A percentile compares a stretch with the other conserved stretches of the same genome.
These are phyloP conservation scores for Cyprinodon variegatus DNA, from an alignment of 2,113 vertebrate species.

Conservation along the genomic window DNA sequence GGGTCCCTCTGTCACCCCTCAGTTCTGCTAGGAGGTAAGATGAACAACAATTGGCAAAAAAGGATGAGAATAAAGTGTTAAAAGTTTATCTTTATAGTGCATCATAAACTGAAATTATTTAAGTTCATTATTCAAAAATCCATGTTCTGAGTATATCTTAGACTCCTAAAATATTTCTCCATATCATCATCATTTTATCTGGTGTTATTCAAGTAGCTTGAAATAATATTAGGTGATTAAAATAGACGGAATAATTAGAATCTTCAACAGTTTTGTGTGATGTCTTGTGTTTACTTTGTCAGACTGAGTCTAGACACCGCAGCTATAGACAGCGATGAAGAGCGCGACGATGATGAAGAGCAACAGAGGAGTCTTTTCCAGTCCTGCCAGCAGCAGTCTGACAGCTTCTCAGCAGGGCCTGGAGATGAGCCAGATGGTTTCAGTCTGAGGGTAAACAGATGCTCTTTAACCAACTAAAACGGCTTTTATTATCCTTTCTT, in stretches of 20 bases:
- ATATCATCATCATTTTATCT: background rate
- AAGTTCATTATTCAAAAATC: background rate
- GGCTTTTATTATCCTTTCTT: background rate
- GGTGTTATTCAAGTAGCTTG: background rate
- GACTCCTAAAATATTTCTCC: background rate
- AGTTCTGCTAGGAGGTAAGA: constrained; percentile 84
- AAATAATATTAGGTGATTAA: background rate
- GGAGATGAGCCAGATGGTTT: constrained; percentile 48
- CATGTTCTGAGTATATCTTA: background rate
- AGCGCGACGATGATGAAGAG: constrained; percentile 72
- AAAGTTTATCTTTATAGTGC: background rate
- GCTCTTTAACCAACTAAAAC: background rate
- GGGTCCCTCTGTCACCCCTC: constrained; percentile 82
- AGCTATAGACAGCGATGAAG: constrained; percentile 80
- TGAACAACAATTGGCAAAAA: background rate
- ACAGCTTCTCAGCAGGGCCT: constrained; percentile 51
- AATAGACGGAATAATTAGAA: background rate
- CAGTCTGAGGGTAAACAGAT: constrained; percentile 5
- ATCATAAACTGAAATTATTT: no score
- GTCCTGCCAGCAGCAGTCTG: constrained; percentile 29
- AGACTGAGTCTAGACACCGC: constrained; percentile 87
- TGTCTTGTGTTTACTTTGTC: background rate
- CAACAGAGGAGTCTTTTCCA: constrained; percentile 49
- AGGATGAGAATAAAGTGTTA: background rate
- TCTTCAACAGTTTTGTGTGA: background rate